Conservation (phyloP, 1,140 invertebrate genomes). For the Brachionus manjavacas region DNA sequence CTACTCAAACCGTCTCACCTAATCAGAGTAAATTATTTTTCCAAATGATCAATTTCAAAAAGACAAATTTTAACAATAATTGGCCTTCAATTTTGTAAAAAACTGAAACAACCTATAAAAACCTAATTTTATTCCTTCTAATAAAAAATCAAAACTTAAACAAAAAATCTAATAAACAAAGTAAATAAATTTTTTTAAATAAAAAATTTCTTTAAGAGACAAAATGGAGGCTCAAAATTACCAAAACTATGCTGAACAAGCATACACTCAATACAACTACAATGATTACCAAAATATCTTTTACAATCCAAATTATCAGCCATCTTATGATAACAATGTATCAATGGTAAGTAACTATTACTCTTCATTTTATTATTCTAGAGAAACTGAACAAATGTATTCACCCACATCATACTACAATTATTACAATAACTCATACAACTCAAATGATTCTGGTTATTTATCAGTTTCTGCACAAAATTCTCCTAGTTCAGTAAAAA, state of each 20-base stretch:
- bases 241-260: neutral
- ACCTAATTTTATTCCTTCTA: neutral
- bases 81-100: neutral
- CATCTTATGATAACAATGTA: neutral
- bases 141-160: neutral
- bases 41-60: slow-evolving; percentile 16
- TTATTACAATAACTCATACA: neutral
- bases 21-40: slow-evolving; percentile 15
- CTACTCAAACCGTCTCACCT: slow-evolving; percentile 6
- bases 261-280: neutral
- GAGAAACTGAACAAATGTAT: neutral
- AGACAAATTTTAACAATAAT: neutral
- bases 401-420: neutral
- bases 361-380: neutral
- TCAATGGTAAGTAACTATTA: neutral
- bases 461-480: neutral
- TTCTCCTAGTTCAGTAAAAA: neutral
- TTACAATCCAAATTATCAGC: neutral
- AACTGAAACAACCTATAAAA: neutral
- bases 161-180: neutral
- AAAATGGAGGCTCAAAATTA: neutral
- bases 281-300: neutral
- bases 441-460: neutral
- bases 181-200: no score
- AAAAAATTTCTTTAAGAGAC: no score